phyloP scores from a whole-genome alignment of 2,797 vertebrate genomes.

The Bovichtus variegatus region DNA sequence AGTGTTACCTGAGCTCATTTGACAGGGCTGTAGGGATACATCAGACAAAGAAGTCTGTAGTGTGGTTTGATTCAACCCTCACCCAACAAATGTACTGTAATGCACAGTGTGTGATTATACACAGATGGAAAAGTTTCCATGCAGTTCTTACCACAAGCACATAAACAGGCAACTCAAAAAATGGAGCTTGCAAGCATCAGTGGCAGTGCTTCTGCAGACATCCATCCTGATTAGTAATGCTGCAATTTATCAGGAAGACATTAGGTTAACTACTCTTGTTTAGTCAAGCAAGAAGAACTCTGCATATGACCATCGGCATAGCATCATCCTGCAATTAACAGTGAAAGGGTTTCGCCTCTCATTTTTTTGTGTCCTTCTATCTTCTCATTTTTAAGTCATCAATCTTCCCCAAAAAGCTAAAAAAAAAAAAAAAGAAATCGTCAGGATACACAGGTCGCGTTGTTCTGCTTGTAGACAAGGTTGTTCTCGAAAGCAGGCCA shows the following conservation, averaged over 20 bases:
- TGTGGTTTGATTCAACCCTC: neutral
- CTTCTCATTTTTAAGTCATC: constrained; percentile 25
- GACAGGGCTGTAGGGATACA: neutral
- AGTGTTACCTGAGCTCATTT: neutral
- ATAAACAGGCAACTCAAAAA: constrained; percentile 19
- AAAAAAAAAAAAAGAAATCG: too few species aligned
- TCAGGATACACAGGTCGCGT: constrained; percentile 9
- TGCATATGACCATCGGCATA: constrained; percentile 9
- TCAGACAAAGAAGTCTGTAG: neutral
- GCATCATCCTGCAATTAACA: constrained; percentile 38
- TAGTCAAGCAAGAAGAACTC: constrained; percentile 42
- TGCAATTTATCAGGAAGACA: constrained; percentile 50
- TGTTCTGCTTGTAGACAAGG: constrained; percentile 13
- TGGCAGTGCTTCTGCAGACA: constrained; percentile 21
- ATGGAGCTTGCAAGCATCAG: constrained; percentile 25
- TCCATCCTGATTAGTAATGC: constrained; percentile 43
- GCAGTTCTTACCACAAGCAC: constrained; percentile 24
- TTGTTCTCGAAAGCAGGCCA: constrained; percentile 20
- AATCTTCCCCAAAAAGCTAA: constrained; percentile 3
- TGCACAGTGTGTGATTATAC: constrained; percentile 38
- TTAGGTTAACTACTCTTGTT: constrained; percentile 41
- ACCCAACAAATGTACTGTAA: constrained; percentile 11
- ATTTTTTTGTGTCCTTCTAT: constrained; percentile 14
- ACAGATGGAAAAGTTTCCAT: constrained; percentile 48
- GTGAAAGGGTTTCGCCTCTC: constrained; percentile 1